Evolutionary conservation across 1,140 invertebrate species (phyloP).

Genomic region (Liolophura sinensis): DNA sequence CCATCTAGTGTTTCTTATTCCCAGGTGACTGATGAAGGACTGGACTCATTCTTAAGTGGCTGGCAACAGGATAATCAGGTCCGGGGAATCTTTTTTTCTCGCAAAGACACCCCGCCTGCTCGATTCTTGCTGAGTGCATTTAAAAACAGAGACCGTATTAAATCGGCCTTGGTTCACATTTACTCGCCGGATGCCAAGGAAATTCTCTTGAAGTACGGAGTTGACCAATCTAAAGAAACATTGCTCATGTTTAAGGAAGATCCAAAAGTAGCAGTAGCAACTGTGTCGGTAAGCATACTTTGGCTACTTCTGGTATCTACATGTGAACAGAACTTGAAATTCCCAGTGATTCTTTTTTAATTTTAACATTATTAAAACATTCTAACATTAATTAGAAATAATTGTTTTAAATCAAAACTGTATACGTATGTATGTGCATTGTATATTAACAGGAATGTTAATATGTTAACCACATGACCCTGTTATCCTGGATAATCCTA

Average conservation of each 20-base stretch:
- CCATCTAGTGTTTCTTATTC: conserved; percentile 25
- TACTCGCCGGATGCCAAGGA: conserved; percentile 50
- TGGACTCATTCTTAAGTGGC: conserved; percentile 79
- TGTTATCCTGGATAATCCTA: too few relatives aligned
- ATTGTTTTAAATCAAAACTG: too few relatives aligned
- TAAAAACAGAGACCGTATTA: conserved; percentile 79
- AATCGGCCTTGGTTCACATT: conserved; percentile 76
- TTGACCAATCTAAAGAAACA: conserved; percentile 69
- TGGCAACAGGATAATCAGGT: conserved; percentile 88
- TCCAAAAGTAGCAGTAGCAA: conserved; percentile 76
- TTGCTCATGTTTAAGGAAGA: conserved; percentile 92
- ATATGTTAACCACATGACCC: too few relatives aligned
- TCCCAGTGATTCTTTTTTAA: too few relatives aligned
- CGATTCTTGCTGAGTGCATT: conserved; percentile 88
- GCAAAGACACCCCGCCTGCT: conserved; percentile 73
- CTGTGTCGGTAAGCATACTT: conserved; percentile 63
- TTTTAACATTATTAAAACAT: too few relatives aligned
- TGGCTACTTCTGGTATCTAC: not conserved
- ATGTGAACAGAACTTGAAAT: not conserved
- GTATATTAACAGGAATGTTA: too few relatives aligned
- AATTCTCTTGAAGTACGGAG: conserved; percentile 62
- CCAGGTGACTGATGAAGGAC: conserved; percentile 72
- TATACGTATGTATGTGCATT: too few relatives aligned
- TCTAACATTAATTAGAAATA: too few relatives aligned
- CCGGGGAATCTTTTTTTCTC: conserved; percentile 85